Evolutionary conservation across 2,888 invertebrate genomes (phyloP), one percentile per base, ranked within the genome.

Genomic region (Euzophera pinguis): DNA sequence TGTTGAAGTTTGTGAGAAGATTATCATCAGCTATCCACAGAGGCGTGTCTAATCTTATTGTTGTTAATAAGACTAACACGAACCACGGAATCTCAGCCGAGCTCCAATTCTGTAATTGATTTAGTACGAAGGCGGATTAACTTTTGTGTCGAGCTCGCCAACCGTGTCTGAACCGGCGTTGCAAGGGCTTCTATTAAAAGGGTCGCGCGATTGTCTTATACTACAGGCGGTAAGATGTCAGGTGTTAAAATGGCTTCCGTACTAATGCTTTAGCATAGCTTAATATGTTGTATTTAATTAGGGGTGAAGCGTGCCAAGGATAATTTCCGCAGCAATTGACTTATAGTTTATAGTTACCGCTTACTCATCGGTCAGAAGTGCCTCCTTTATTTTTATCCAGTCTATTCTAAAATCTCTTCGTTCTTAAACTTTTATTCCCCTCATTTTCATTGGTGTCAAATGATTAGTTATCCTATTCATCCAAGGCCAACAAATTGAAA

Each of bases 131-230:
- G 71, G 66, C 70, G 78, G 78, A 78, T 83, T 78, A 78, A 78
- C 81, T 78, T 79, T 76, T 73, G 70, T 69, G 64, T 70, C 61
- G 53, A 9, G 32, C 16, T 45, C 45, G 45, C 1, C 22, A 22
- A 32, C 9, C 39, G 16, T 38, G 45, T 29, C 43, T 43, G n/a
- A n/a, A n/a, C n/a, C n/a, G n/a, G 29, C 14, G 45, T 45, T 29
- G n/a, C 45, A 75, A 81, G 49, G 88, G 84, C 78, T 86, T 88
- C 87, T 71, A 77, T 76, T 87, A 86, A 87, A 82, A 73, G 84
- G 84, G 85, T 82, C 67, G 68, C 71, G 71, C 72, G 78, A 81
- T 81, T 77, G 77, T 68, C 66, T 82, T 39, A 37, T 9, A 3
- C 22, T 73, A 67, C 71, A 47, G 22, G 47, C 37, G 47, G 13